phyloP scores from a whole-genome alignment of 2,113 vertebrate species.

The Meles meles region DNA sequence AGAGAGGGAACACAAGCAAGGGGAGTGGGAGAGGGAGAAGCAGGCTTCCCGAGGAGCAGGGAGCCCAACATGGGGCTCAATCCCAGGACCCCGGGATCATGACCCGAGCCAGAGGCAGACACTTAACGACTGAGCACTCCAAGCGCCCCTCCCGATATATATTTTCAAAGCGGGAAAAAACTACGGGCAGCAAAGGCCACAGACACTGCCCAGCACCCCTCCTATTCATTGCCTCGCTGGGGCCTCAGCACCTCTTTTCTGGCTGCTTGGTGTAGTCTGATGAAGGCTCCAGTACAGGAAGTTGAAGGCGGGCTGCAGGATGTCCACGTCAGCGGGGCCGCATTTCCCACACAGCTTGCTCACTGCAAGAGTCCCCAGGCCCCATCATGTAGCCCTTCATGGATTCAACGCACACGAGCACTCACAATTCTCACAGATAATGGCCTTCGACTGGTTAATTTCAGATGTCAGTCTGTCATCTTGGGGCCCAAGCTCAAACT shows the following conservation, averaged over 20 bases:
- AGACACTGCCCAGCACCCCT: neutral
- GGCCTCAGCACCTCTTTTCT: slow-evolving; percentile 88
- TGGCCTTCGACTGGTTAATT: neutral
- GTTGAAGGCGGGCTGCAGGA: slow-evolving; percentile 91
- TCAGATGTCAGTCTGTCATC: neutral
- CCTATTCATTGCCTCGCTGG: neutral
- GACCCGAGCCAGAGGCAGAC: no score
- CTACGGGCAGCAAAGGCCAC: neutral
- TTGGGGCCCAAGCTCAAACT: neutral
- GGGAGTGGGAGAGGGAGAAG: no score
- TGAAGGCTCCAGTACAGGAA: slow-evolving; percentile 92
- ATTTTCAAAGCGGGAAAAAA: neutral
- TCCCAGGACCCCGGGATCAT: no score
- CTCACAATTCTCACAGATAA: neutral
- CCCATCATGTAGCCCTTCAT: rapidly evolving
- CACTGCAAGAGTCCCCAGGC: slow-evolving; percentile 81
- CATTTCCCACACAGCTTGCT: slow-evolving; percentile 90
- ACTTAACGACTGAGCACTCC: no score
- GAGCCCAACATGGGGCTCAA: no score
- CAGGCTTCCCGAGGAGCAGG: no score
- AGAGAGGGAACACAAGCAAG: no score
- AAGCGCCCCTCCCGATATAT: neutral
- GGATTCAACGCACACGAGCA: neutral
- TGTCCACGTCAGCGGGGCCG: slow-evolving; percentile 79
- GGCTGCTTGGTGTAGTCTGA: slow-evolving; percentile 84